Conservation (phyloP, 2,888 invertebrate genomes). For the Eumacrocentrus americanus region DNA sequence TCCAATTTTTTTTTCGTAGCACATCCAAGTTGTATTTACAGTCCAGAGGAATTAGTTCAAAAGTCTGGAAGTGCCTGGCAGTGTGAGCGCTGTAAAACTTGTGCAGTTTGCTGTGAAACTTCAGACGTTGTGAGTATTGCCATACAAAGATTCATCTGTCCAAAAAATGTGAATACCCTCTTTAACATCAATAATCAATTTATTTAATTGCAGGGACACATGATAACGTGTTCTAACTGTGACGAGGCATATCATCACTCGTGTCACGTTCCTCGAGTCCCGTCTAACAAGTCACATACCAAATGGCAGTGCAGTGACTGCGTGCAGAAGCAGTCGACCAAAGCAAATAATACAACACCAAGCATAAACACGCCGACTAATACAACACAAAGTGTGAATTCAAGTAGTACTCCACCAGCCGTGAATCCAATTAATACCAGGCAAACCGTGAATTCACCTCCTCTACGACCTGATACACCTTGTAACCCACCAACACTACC, state of each 20-base stretch:
- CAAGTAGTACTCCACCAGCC: conserved; percentile 20
- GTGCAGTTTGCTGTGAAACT: conserved; percentile 80
- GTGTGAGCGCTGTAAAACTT: conserved; percentile 89
- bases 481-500: conserved; percentile 49
- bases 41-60: conserved; percentile 69
- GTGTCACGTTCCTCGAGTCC: conserved; percentile 77
- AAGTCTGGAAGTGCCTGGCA: conserved; percentile 80
- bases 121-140: conserved; percentile 75
- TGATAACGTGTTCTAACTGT: conserved; percentile 82
- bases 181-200: too few relatives aligned
- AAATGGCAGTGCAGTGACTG: conserved; percentile 80
- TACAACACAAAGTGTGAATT: conserved; percentile 2
- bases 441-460: conserved; percentile 21
- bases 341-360: conserved; percentile 29
- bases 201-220: conserved; percentile 65
- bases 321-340: conserved; percentile 48
- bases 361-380: conserved; percentile 31
- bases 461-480: conserved; percentile 50
- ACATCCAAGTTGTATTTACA: conserved; percentile 73
- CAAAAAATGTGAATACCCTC: too few relatives aligned
- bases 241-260: conserved; percentile 83
- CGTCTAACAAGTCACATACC: conserved; percentile 64
- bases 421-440: conserved; percentile 17
- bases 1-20: conserved; percentile 62
- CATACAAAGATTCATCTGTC: too few relatives aligned